These are phyloP conservation scores for Cryptophagus acutangulus DNA, from an alignment of 2,888 invertebrate species.

Conservation along the genomic window DNA sequence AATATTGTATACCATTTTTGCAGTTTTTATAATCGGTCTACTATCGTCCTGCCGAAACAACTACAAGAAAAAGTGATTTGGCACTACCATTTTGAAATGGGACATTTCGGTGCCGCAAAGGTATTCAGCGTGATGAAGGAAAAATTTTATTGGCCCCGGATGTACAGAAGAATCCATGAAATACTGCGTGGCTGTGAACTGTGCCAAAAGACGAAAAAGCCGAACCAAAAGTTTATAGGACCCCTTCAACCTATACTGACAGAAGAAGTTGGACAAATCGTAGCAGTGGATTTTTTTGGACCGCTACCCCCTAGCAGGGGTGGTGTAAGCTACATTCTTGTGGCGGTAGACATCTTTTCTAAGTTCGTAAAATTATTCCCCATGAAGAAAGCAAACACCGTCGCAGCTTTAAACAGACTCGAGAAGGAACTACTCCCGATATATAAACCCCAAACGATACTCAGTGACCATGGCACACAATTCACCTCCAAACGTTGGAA, in stretches of 20 bases:
- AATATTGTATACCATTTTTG: background rate
- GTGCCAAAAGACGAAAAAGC: conserved; percentile 20
- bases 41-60: background rate
- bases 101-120: conserved; percentile 18
- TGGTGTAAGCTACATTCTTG: conserved; percentile 21
- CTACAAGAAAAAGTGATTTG: background rate
- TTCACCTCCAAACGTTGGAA: conserved; percentile 24
- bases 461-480: conserved; percentile 25
- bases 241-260: conserved; percentile 9
- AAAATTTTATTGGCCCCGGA: conserved; percentile 7
- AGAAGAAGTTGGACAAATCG: conserved; percentile 12
- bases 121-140: conserved; percentile 4
- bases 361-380: conserved; percentile 26
- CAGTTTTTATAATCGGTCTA: background rate
- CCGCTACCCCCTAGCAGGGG: conserved; percentile 20
- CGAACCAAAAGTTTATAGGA: conserved; percentile 6
- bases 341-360: conserved; percentile 23
- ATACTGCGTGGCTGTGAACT: conserved; percentile 15
- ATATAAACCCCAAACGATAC: background rate
- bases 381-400: conserved; percentile 13
- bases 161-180: conserved; percentile 8
- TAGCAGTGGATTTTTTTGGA: conserved; percentile 23
- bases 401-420: background rate
- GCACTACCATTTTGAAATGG: conserved; percentile 12
- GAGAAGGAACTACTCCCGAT: background rate